Evolutionary conservation across 2,113 vertebrate species (phyloP).

Genomic region (Andinoacara biseriatus): DNA sequence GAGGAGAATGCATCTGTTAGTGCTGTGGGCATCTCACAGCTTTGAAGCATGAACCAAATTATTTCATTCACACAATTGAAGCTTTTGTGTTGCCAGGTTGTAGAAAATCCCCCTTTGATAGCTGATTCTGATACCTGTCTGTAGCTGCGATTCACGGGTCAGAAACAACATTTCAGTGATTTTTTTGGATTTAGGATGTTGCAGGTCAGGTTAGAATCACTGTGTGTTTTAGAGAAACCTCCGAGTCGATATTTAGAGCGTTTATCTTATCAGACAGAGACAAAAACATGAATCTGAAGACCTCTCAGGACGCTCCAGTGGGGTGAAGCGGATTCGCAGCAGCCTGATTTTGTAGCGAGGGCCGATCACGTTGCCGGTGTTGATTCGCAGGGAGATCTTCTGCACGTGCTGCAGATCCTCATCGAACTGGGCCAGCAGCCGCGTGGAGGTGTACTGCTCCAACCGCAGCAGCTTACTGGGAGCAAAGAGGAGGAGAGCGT

Average conservation of each 20-base stretch:
- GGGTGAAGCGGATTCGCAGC: conserved; percentile 83
- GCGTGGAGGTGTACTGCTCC: conserved; percentile 87
- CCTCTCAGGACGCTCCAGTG: conserved; percentile 85
- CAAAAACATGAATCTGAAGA: conserved; percentile 38
- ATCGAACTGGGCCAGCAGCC: conserved; percentile 88
- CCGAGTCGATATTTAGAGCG: not conserved
- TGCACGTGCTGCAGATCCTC: conserved; percentile 84
- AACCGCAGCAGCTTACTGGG: conserved; percentile 85
- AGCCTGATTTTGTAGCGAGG: conserved; percentile 90
- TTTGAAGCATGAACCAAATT: too few species aligned
- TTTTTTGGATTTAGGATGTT: not conserved
- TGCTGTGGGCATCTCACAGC: too few species aligned
- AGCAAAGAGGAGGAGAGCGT: not conserved
- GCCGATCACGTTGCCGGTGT: conserved; percentile 85
- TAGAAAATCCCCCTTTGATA: not conserved
- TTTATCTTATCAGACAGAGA: not conserved
- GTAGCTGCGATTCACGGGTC: not conserved
- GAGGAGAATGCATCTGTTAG: not conserved
- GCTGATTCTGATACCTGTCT: too few species aligned
- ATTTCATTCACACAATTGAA: too few species aligned
- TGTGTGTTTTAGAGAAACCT: not conserved
- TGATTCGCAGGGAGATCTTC: conserved; percentile 87
- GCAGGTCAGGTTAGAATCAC: not conserved
- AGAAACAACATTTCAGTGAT: too few species aligned
- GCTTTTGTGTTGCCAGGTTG: not conserved